A percentile compares a stretch with the other conserved stretches of the same genome.
These are phyloP conservation scores for Drosophila conformis DNA, from an alignment of 2,888 invertebrate genomes.

Conservation along the genomic window DNA sequence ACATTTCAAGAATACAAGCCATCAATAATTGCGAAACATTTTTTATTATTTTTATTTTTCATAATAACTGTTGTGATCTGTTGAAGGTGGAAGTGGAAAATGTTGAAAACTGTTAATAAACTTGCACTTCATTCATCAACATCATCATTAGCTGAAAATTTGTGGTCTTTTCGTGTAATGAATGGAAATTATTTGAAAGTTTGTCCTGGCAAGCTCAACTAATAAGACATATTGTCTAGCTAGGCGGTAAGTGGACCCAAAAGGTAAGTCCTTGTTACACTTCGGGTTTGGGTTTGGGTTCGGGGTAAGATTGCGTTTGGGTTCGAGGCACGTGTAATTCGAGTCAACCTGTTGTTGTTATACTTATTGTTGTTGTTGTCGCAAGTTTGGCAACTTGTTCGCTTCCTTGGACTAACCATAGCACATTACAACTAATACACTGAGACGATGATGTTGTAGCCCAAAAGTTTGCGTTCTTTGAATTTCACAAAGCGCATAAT, in stretches of 20 bases:
- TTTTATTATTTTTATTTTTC: conserved; percentile 1
- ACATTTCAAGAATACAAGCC: not conserved
- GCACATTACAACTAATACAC: conserved; percentile 76
- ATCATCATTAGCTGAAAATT: conserved; percentile 64
- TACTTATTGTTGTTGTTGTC: conserved; percentile 34
- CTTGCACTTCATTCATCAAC: conserved; percentile 52
- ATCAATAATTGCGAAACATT: conserved; percentile 5
- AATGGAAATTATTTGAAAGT: conserved; percentile 71
- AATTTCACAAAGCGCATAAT: conserved; percentile 76
- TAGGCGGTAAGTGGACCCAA: conserved; percentile 31
- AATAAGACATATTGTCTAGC: conserved; percentile 74
- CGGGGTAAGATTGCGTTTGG: conserved; percentile 3
- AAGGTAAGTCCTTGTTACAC: conserved; percentile 35
- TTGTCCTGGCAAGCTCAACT: conserved; percentile 45
- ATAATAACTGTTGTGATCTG: not conserved
- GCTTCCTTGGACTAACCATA: conserved; percentile 58
- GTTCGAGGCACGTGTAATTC: conserved; percentile 36
- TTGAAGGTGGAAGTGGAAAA: not conserved
- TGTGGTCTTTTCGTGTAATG: conserved; percentile 52
- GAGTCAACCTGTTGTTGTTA: conserved; percentile 44
- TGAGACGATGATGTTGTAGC: conserved; percentile 66
- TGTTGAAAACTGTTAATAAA: conserved; percentile 45
- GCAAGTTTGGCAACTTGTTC: conserved; percentile 71
- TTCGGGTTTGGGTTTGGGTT: not conserved
- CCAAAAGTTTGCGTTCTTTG: conserved; percentile 69